Percentiles rank a stretch among this genome's conserved stretches.
Conservation (phyloP, 2,888 invertebrate species). For the Mystacides longicornis region DNA sequence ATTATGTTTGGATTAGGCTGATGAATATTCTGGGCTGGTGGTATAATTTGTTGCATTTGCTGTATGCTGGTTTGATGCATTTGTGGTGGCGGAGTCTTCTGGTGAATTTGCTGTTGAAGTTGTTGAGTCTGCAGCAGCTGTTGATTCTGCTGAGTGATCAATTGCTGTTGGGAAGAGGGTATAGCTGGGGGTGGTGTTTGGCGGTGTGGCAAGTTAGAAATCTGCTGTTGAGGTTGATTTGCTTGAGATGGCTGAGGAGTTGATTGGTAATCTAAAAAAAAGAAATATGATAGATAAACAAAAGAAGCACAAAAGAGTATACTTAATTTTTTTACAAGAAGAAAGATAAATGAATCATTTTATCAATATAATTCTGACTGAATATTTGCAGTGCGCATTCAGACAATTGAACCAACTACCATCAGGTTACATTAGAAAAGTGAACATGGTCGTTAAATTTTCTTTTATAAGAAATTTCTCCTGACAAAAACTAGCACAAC, state of each 20-base stretch:
- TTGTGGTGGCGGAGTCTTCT: conserved; percentile 12
- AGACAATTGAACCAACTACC: no score
- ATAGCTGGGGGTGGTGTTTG: conserved; percentile 10
- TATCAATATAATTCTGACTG: no score
- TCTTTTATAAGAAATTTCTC: no score
- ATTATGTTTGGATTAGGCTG: neutral
- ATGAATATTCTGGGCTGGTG: conserved; percentile 3
- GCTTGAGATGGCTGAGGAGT: conserved; percentile 12
- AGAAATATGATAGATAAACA: neutral
- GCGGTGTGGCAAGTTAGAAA: neutral
- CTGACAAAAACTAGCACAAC: no score
- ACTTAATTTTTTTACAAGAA: neutral
- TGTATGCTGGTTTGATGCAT: conserved; percentile 4
- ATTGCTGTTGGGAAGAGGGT: conserved; percentile 6
- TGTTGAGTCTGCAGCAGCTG: conserved; percentile 19
- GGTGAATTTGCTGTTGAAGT: conserved; percentile 14
- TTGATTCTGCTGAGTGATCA: conserved; percentile 3
- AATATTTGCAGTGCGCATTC: no score
- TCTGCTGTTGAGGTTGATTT: conserved; percentile 7
- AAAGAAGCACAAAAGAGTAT: no score
- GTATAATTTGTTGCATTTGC: conserved; percentile 14
- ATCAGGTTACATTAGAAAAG: no score
- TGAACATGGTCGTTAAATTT: no score
- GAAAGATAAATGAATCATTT: no score
- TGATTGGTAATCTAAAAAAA: conserved; percentile 21